Evolutionary conservation across 2,888 invertebrate species (phyloP).

Genomic region (Poecilobothrus nobilitatus): DNA sequence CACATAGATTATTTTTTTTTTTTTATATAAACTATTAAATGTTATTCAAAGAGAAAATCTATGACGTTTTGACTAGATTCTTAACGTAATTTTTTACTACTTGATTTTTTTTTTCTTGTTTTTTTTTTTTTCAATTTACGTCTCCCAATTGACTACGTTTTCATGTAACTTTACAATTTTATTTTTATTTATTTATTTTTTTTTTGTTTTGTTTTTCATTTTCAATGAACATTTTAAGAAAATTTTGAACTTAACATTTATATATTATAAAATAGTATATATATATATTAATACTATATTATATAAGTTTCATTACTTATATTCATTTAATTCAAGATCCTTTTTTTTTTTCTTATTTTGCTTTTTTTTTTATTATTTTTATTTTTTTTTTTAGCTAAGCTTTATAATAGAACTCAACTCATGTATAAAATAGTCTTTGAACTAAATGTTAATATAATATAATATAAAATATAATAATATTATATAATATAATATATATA

Average conservation of each 20-base stretch:
- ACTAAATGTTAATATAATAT: not conserved
- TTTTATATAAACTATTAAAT: not conserved
- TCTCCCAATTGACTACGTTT: constrained; percentile 6
- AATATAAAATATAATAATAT: too few species aligned
- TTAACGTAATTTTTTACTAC: not conserved
- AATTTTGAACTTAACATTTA: not conserved
- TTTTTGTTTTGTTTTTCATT: not conserved
- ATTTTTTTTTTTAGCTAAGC: not conserved
- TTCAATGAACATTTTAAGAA: not conserved
- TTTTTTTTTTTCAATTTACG: constrained; percentile 2
- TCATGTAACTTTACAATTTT: not conserved
- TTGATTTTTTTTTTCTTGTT: not conserved
- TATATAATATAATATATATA: too few species aligned
- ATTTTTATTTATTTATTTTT: not conserved
- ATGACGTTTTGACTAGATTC: constrained; percentile 4
- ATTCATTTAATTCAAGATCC: constrained; percentile 4
- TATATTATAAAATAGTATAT: not conserved
- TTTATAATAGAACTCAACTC: not conserved
- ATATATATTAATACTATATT: not conserved
- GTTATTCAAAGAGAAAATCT: not conserved
- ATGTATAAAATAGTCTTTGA: not conserved
- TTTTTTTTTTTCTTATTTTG: not conserved
- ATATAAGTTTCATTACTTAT: not conserved
- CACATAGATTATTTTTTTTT: not conserved
- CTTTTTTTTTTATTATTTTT: too few species aligned